These are phyloP conservation scores for Scelioninae gen. 2 DNA, from an alignment of 2,888 invertebrate genomes.

Conservation along the genomic window DNA sequence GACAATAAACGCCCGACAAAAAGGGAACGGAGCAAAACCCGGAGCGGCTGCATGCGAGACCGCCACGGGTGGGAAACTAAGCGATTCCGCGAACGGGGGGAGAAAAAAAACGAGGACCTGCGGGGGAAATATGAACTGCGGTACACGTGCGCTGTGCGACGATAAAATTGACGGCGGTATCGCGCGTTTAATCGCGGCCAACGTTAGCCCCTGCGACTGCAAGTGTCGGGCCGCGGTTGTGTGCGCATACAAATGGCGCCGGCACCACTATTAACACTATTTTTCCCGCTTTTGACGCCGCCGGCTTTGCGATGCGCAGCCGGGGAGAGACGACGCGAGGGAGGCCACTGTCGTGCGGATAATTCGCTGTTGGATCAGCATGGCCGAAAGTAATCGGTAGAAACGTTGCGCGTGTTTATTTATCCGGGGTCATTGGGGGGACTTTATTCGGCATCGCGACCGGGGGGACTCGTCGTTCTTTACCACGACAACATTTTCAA, in stretches of 20 bases:
- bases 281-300: slow-evolving; percentile 6
- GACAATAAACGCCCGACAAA: no score
- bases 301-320: neutral
- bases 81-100: slow-evolving; percentile 46
- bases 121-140: slow-evolving; percentile 38
- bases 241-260: slow-evolving; percentile 31
- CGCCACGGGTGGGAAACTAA: no score
- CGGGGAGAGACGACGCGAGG: slow-evolving; percentile 9
- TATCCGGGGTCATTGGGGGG: slow-evolving; percentile 27
- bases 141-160: slow-evolving; percentile 48
- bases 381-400: slow-evolving; percentile 11
- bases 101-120: slow-evolving; percentile 18
- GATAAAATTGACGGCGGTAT: slow-evolving; percentile 60
- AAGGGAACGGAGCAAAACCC: slow-evolving; percentile 1
- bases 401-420: slow-evolving; percentile 21
- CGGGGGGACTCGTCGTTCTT: slow-evolving; percentile 11
- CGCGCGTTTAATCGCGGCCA: slow-evolving; percentile 49
- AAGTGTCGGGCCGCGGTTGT: slow-evolving; percentile 35
- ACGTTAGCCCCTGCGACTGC: slow-evolving; percentile 31
- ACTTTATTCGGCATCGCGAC: slow-evolving; percentile 15
- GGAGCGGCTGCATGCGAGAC: slow-evolving; percentile 27
- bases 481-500: slow-evolving; percentile 10
- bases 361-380: slow-evolving; percentile 8
- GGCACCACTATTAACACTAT: slow-evolving; percentile 21
- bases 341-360: slow-evolving; percentile 6